Evolutionary conservation across 1,140 invertebrate species (phyloP).

Genomic region (Drosophila santomea): DNA sequence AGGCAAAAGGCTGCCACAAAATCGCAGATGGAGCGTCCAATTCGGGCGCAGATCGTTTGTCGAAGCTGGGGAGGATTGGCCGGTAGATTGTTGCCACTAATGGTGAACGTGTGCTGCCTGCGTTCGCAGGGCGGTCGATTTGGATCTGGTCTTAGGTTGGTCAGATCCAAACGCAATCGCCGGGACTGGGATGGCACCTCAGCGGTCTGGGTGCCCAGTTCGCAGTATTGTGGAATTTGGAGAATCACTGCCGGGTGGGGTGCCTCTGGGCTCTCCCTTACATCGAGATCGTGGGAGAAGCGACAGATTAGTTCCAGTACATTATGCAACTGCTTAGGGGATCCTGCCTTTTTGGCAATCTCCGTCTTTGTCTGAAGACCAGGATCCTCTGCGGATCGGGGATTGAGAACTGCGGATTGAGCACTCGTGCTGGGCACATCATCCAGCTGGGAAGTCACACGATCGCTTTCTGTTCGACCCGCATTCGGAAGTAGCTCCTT

Average conservation of each 20-base stretch:
- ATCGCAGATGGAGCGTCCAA: slow-evolving; percentile 46
- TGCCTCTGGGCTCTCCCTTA: slow-evolving; percentile 23
- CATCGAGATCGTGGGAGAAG: slow-evolving; percentile 54
- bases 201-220: slow-evolving; percentile 57
- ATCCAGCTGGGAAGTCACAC: slow-evolving; percentile 10
- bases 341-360: neutral
- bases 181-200: neutral
- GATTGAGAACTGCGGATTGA: neutral
- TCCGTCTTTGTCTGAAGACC: no score
- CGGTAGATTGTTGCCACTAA: slow-evolving; percentile 42
- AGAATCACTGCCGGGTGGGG: slow-evolving; percentile 1
- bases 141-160: slow-evolving; percentile 5
- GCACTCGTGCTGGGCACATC: slow-evolving; percentile 13
- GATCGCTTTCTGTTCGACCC: neutral
- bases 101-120: slow-evolving; percentile 65
- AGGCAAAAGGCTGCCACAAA: slow-evolving; percentile 69
- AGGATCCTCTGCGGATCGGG: slow-evolving; percentile 3
- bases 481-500: neutral
- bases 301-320: slow-evolving; percentile 44
- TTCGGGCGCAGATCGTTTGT: slow-evolving; percentile 18
- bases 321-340: slow-evolving; percentile 21
- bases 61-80: neutral
- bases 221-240: slow-evolving; percentile 17
- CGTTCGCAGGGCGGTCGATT: slow-evolving; percentile 54
- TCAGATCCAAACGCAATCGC: slow-evolving; percentile 17